These are phyloP conservation scores for Ahaetulla prasina DNA, from an alignment of 2,113 vertebrate genomes.

Conservation along the genomic window DNA sequence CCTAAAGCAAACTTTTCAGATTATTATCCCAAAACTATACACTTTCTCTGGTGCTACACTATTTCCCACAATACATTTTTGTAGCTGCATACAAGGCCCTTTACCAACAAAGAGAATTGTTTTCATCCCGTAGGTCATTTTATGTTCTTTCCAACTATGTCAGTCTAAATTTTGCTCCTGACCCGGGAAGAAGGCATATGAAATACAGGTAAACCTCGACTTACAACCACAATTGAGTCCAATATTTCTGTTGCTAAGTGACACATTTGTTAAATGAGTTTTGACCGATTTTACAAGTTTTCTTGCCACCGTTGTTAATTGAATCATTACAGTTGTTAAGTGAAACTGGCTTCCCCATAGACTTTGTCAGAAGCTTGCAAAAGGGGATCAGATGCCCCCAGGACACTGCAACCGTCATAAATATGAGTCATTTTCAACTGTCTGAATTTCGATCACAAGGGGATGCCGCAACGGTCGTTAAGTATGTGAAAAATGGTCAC, in stretches of 20 bases:
- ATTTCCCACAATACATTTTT: neutral
- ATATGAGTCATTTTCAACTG: neutral
- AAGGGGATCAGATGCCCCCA: neutral
- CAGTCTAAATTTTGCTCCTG: neutral
- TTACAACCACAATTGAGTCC: neutral
- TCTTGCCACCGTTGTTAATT: neutral
- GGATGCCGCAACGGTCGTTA: neutral
- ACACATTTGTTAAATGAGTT: neutral
- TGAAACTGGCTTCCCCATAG: neutral
- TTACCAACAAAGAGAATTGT: neutral
- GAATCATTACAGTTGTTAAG: neutral
- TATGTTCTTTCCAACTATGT: neutral
- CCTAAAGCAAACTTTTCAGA: neutral
- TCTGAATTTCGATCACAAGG: neutral
- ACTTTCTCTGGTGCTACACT: neutral
- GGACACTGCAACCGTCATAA: neutral
- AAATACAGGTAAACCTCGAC: neutral
- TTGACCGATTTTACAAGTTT: neutral
- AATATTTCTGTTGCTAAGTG: neutral
- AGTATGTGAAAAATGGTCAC: neutral
- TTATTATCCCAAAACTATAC: neutral
- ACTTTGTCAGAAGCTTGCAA: neutral
- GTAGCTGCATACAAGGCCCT: too few relatives aligned
- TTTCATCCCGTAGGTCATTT: neutral
- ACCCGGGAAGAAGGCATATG: neutral